Evolutionary conservation across 2,113 vertebrate species (phyloP).

Genomic region (Egretta garzetta): DNA sequence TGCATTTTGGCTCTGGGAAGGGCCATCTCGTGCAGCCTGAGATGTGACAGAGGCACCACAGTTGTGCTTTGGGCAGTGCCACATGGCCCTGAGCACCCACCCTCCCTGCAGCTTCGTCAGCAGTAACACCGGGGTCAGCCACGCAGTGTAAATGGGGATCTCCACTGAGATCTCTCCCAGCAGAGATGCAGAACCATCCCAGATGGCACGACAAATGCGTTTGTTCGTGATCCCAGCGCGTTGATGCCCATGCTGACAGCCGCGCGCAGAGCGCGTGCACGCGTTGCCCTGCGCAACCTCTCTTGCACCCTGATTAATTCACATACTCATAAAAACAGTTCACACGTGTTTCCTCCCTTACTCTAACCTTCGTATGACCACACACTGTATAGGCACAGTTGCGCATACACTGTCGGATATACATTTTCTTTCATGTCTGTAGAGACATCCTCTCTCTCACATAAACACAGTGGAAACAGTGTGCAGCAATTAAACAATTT

Average conservation of each 20-base stretch:
- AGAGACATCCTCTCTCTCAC: background rate
- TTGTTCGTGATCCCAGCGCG: rapidly evolving
- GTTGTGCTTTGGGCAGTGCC: background rate
- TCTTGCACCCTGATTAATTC: background rate
- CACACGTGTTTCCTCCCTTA: rapidly evolving
- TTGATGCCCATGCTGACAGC: background rate
- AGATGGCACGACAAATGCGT: background rate
- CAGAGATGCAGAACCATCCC: background rate
- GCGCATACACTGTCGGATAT: background rate
- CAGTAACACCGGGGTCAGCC: background rate
- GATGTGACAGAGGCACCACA: background rate
- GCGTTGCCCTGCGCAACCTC: background rate
- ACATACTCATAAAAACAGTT: background rate
- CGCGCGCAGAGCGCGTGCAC: rapidly evolving
- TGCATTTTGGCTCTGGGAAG: background rate
- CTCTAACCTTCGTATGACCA: background rate
- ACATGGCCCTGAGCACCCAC: background rate
- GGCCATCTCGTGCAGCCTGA: background rate
- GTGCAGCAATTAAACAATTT: conserved; percentile 48
- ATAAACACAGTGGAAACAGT: conserved; percentile 1
- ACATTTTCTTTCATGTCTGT: background rate
- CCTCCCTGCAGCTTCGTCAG: background rate
- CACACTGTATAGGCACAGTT: background rate
- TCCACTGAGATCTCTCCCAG: background rate
- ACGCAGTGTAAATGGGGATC: rapidly evolving